Conservation (phyloP, 2,888 invertebrate genomes). For the Ernsta delagoae region DNA sequence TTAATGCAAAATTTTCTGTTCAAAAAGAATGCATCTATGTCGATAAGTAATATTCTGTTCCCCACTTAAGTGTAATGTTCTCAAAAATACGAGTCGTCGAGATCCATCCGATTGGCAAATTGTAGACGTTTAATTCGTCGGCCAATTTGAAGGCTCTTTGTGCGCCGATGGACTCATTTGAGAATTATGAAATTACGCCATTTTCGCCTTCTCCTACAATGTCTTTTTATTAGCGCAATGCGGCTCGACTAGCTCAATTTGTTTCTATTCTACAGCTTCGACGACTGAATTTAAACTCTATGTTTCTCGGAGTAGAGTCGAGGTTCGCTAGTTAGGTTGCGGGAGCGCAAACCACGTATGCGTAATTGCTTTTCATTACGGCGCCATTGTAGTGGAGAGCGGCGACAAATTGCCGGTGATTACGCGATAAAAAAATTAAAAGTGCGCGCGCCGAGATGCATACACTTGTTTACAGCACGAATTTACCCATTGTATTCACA, state of each 20-base stretch:
- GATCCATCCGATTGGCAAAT: slow-evolving; percentile 33
- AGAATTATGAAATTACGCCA: slow-evolving; percentile 80
- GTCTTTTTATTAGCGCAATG: slow-evolving; percentile 79
- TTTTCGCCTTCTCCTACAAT: slow-evolving; percentile 74
- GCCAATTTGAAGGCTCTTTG: slow-evolving; percentile 37
- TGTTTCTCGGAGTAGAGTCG: slow-evolving; percentile 46
- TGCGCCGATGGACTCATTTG: slow-evolving; percentile 51
- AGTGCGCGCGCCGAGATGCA: slow-evolving; percentile 47
- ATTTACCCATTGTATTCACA: slow-evolving; percentile 14
- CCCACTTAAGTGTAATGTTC: slow-evolving; percentile 32
- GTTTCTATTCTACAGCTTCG: slow-evolving; percentile 68
- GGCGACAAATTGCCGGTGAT: slow-evolving; percentile 73
- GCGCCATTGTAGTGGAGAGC: slow-evolving; percentile 56
- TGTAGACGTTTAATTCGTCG: slow-evolving; percentile 38
- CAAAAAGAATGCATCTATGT: background rate
- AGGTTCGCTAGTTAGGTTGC: slow-evolving; percentile 43
- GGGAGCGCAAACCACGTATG: slow-evolving; percentile 78
- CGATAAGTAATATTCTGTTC: slow-evolving; percentile 1
- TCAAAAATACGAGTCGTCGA: slow-evolving; percentile 27
- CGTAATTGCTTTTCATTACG: slow-evolving; percentile 84
- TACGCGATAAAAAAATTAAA: slow-evolving; percentile 81
- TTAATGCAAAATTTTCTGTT: too few relatives aligned
- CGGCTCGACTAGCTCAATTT: slow-evolving; percentile 72
- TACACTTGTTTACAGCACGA: slow-evolving; percentile 23
- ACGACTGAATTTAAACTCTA: slow-evolving; percentile 40